phyloP scores from a whole-genome alignment of 2,113 vertebrate genomes.

The Platysternon megacephalum region DNA sequence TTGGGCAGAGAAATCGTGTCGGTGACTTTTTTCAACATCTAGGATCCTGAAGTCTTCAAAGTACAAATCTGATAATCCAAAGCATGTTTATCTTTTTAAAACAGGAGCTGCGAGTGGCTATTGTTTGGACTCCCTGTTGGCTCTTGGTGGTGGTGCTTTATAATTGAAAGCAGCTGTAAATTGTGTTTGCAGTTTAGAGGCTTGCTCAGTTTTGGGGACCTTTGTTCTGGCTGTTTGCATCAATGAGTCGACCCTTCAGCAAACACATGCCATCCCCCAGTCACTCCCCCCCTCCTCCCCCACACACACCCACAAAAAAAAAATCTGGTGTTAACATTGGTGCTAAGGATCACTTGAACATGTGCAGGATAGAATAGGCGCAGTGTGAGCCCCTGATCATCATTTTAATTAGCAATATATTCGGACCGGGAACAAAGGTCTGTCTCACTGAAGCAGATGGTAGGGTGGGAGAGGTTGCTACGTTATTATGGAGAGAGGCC shows the following conservation, averaged over 20 bases:
- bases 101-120: not conserved
- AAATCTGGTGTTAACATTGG: accelerated
- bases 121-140: accelerated
- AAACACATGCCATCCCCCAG: not conserved
- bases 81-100: accelerated
- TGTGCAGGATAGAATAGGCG: not conserved
- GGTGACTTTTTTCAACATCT: not conserved
- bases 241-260: accelerated
- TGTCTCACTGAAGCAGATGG: slow-evolving; percentile 79
- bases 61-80: not conserved
- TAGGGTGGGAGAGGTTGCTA: slow-evolving; percentile 14
- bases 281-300: not conserved
- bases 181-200: accelerated
- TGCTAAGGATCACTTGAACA: not conserved
- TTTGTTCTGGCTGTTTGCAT: accelerated
- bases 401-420: slow-evolving; percentile 76
- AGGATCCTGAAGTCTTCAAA: accelerated
- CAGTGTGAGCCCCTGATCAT: not conserved
- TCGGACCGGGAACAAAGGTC: slow-evolving; percentile 67
- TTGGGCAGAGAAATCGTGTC: not conserved
- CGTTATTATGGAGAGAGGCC: slow-evolving; percentile 51
- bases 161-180: not conserved
- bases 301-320: not conserved
- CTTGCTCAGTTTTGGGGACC: accelerated
- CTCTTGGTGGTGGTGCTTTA: not conserved